phyloP scores from a whole-genome alignment of 2,888 invertebrate species.

The Ichneumoninae sp. region DNA sequence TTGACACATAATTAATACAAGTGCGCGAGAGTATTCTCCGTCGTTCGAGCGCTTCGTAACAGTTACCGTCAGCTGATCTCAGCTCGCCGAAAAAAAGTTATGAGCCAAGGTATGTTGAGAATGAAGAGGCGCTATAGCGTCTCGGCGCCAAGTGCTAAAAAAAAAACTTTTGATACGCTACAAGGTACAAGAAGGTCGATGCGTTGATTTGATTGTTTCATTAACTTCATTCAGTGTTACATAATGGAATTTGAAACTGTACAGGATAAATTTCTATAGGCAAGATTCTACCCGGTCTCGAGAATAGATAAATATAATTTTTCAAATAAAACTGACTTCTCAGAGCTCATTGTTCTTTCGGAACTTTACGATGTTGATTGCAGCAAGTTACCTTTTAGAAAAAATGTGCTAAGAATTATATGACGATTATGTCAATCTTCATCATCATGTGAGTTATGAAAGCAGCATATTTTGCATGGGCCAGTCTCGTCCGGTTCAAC shows the following conservation, averaged over 20 bases:
- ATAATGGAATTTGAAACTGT: neutral
- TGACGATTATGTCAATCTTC: too few species aligned
- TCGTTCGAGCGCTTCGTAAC: neutral
- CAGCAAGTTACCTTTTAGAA: too few species aligned
- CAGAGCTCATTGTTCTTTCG: too few species aligned
- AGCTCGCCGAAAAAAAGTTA: constrained; percentile 1
- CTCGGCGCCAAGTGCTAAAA: neutral
- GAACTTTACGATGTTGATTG: too few species aligned
- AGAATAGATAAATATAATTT: neutral
- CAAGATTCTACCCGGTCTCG: neutral
- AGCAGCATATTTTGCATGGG: too few species aligned
- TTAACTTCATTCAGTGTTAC: constrained; percentile 11
- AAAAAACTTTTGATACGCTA: too few species aligned
- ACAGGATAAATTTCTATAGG: neutral
- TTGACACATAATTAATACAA: constrained; percentile 42
- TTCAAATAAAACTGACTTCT: too few species aligned
- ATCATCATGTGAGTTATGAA: too few species aligned
- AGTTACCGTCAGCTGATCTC: constrained; percentile 11
- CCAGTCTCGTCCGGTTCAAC: too few species aligned
- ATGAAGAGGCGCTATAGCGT: neutral
- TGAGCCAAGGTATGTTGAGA: neutral
- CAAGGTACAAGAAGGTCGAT: too few species aligned
- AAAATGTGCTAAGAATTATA: too few species aligned
- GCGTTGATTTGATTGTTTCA: constrained; percentile 12
- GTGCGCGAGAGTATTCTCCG: constrained; percentile 15